These are phyloP conservation scores for Poeciliopsis occidentalis DNA, from an alignment of 2,113 vertebrate genomes.

Conservation along the genomic window DNA sequence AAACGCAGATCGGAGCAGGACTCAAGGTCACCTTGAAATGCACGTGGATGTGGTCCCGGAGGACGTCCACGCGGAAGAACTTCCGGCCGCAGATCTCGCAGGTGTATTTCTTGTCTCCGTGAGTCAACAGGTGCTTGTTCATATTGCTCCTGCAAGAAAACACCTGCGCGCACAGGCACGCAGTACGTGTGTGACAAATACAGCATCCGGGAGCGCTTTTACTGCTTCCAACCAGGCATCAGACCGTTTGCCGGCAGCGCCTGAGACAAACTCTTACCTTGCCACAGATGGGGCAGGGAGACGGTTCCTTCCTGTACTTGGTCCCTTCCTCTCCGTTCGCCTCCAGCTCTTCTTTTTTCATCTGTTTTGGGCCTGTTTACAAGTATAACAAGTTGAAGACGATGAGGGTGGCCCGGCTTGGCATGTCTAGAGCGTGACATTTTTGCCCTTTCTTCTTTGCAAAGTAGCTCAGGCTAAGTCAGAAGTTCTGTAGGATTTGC, in stretches of 20 bases:
- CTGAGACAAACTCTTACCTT: conserved; percentile 82
- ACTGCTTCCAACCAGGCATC: not conserved
- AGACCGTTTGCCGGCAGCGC: not conserved
- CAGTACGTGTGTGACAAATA: not conserved
- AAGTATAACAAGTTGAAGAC: not conserved
- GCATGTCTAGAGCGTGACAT: too few relatives aligned
- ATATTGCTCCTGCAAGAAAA: conserved; percentile 99
- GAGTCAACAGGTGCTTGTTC: conserved; percentile 98
- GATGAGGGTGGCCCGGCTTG: not conserved
- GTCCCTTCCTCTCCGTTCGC: conserved; percentile 87
- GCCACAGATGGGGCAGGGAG: conserved; percentile 93
- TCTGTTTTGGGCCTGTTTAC: conserved; percentile 87
- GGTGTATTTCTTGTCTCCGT: conserved; percentile 98
- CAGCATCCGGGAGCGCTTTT: not conserved
- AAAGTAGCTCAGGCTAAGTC: too few relatives aligned
- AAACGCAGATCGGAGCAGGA: too few relatives aligned
- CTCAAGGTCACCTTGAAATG: conserved; percentile 93
- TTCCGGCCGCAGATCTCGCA: conserved; percentile 98
- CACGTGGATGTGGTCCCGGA: conserved; percentile 97
- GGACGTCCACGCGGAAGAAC: conserved; percentile 97
- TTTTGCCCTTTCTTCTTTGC: too few relatives aligned
- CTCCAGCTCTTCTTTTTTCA: conserved; percentile 94
- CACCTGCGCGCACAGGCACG: conserved; percentile 82
- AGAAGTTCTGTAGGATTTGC: too few relatives aligned
- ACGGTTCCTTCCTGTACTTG: conserved; percentile 97